Conservation (phyloP, 2,888 invertebrate species). For the Caenorhabditis becei region DNA sequence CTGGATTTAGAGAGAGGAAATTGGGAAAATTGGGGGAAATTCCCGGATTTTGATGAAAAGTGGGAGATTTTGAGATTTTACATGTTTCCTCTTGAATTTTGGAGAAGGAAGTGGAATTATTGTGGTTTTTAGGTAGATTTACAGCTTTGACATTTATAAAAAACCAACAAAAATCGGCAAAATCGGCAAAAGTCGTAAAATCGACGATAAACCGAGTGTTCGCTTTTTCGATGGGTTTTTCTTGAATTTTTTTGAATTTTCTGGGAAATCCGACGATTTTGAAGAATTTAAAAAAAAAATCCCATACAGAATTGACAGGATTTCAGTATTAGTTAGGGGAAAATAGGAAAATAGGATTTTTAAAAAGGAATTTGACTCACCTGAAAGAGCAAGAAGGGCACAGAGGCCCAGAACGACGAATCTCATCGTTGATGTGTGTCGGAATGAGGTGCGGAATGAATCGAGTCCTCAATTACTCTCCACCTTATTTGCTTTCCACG, state of each 20-base stretch:
- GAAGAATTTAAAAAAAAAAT: not conserved
- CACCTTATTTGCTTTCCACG: constrained; percentile 42
- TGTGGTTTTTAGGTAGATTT: not conserved
- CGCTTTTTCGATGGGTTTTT: not conserved
- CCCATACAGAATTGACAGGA: not conserved
- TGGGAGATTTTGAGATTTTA: no score
- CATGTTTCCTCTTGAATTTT: no score
- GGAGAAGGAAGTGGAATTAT: no score
- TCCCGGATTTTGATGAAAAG: not conserved
- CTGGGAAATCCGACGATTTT: not conserved
- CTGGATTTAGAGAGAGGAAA: no score
- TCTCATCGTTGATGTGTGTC: constrained; percentile 41
- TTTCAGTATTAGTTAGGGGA: no score
- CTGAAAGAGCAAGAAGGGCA: constrained; percentile 59
- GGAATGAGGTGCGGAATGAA: constrained; percentile 34
- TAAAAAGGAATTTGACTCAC: constrained; percentile 35
- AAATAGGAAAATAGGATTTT: no score
- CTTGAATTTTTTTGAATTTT: not conserved
- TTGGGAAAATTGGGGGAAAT: not conserved
- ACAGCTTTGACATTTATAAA: not conserved
- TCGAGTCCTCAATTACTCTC: constrained; percentile 47
- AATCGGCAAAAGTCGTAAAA: not conserved
- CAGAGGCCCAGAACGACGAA: constrained; percentile 53
- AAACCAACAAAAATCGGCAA: no score
- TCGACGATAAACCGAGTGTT: not conserved